These are phyloP conservation scores for Psilopogon haemacephalus DNA, from an alignment of 2,113 vertebrate genomes.

Conservation along the genomic window DNA sequence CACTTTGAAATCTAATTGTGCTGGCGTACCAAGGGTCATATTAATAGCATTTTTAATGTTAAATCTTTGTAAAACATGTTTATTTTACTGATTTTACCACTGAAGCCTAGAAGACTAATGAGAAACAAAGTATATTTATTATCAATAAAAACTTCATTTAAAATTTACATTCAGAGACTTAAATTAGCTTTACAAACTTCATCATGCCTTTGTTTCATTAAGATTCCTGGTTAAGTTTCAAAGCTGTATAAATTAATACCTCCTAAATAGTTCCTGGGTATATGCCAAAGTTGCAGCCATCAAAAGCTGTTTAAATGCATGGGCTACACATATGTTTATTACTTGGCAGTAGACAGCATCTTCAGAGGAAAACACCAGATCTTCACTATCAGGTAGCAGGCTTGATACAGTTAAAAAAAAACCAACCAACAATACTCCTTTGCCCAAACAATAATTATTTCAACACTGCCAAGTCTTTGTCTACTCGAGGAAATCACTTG, in stretches of 20 bases:
- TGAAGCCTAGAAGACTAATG: constrained; percentile 73
- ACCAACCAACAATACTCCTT: neutral
- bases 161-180: constrained; percentile 72
- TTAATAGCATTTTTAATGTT: constrained; percentile 91
- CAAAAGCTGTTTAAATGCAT: constrained; percentile 25
- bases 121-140: constrained; percentile 77
- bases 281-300: constrained; percentile 13
- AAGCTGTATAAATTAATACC: constrained; percentile 56
- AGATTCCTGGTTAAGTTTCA: constrained; percentile 62
- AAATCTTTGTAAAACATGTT: constrained; percentile 83
- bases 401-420: neutral
- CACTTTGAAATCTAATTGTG: constrained; percentile 93
- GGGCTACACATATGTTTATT: neutral
- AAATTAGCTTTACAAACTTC: constrained; percentile 74
- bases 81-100: constrained; percentile 74
- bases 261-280: constrained; percentile 48
- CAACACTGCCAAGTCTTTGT: neutral
- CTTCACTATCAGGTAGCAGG: neutral
- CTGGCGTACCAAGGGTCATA: constrained; percentile 88
- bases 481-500: neutral
- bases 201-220: constrained; percentile 69
- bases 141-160: constrained; percentile 79
- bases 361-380: constrained; percentile 8
- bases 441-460: neutral
- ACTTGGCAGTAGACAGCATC: neutral